Percentiles rank a stretch among this genome's conserved stretches.
Conservation (phyloP, 2,797 vertebrate species). For the Pseudomugil gertrudae region DNA sequence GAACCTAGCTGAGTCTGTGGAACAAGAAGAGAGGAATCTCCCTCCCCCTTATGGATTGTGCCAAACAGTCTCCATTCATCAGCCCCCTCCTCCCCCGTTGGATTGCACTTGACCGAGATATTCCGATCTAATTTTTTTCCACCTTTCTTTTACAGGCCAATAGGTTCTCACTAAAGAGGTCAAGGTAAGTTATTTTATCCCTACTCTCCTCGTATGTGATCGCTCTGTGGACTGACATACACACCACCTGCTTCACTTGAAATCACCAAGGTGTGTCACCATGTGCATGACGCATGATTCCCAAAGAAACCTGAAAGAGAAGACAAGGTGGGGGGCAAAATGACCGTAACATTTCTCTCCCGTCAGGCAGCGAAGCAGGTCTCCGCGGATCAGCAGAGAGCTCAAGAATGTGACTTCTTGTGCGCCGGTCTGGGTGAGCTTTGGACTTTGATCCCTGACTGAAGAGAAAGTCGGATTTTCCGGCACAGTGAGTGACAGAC, state of each 20-base stretch:
- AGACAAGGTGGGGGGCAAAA: slow-evolving; percentile 28
- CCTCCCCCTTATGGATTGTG: slow-evolving; percentile 45
- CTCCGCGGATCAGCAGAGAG: slow-evolving; percentile 54
- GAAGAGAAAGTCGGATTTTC: slow-evolving; percentile 76
- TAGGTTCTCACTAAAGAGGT: slow-evolving; percentile 49
- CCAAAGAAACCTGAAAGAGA: slow-evolving; percentile 17
- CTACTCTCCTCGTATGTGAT: slow-evolving; percentile 26
- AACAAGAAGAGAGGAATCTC: slow-evolving; percentile 53
- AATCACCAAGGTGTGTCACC: slow-evolving; percentile 45
- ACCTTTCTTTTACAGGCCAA: slow-evolving; percentile 34
- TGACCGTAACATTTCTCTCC: slow-evolving; percentile 29
- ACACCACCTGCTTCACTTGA: slow-evolving; percentile 25
- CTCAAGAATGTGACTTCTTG: slow-evolving; percentile 69
- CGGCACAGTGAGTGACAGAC: slow-evolving; percentile 70
- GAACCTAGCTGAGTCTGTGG: slow-evolving; percentile 36
- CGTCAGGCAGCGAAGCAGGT: slow-evolving; percentile 23
- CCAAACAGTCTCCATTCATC: slow-evolving; percentile 56
- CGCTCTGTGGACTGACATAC: slow-evolving; percentile 15
- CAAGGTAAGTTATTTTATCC: slow-evolving; percentile 56
- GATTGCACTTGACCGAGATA: slow-evolving; percentile 59
- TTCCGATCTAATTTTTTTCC: slow-evolving; percentile 26
- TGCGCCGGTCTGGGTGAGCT: slow-evolving; percentile 44
- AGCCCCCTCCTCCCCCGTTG: slow-evolving; percentile 59
- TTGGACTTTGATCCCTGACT: slow-evolving; percentile 71
- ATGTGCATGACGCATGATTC: slow-evolving; percentile 46